These are phyloP conservation scores for Heteromurus nitidus DNA, from an alignment of 2,888 invertebrate species.

Conservation along the genomic window DNA sequence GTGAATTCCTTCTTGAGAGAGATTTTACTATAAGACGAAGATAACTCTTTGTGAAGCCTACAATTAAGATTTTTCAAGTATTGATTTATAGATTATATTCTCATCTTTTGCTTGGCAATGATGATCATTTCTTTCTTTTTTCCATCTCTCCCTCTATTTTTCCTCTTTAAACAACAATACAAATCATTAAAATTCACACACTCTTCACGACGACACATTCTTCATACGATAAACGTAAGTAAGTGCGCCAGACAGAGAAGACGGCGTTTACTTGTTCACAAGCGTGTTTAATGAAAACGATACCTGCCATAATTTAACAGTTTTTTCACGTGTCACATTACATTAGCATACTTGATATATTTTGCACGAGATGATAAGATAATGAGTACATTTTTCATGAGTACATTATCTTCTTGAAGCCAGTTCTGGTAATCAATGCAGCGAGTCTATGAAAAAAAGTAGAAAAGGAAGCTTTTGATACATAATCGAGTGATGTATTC, in stretches of 20 bases:
- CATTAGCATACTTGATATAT: slow-evolving; percentile 69
- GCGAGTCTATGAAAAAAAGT: too few species aligned
- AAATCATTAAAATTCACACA: slow-evolving; percentile 46
- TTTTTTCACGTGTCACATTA: slow-evolving; percentile 64
- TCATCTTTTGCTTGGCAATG: slow-evolving; percentile 26
- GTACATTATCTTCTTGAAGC: too few species aligned
- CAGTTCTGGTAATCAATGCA: too few species aligned
- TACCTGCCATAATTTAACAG: slow-evolving; percentile 50
- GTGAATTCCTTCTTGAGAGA: slow-evolving; percentile 13
- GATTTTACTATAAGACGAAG: too few species aligned
- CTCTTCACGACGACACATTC: background rate
- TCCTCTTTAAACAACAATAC: slow-evolving; percentile 15
- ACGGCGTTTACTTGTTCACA: background rate
- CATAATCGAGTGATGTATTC: too few species aligned
- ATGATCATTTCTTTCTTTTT: slow-evolving; percentile 26
- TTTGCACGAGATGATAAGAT: slow-evolving; percentile 60
- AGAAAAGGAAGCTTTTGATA: background rate
- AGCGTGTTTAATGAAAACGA: slow-evolving; percentile 18
- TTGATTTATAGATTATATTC: slow-evolving; percentile 69
- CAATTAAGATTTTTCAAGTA: slow-evolving; percentile 64
- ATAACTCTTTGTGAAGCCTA: too few species aligned
- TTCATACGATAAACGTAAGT: background rate
- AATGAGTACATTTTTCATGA: slow-evolving; percentile 28
- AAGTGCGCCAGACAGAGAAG: background rate
- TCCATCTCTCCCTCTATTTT: background rate